Evolutionary conservation across 1,140 invertebrate species (phyloP), one percentile per base, ranked within the genome.

Genomic region (Aphaenogaster floridana): DNA sequence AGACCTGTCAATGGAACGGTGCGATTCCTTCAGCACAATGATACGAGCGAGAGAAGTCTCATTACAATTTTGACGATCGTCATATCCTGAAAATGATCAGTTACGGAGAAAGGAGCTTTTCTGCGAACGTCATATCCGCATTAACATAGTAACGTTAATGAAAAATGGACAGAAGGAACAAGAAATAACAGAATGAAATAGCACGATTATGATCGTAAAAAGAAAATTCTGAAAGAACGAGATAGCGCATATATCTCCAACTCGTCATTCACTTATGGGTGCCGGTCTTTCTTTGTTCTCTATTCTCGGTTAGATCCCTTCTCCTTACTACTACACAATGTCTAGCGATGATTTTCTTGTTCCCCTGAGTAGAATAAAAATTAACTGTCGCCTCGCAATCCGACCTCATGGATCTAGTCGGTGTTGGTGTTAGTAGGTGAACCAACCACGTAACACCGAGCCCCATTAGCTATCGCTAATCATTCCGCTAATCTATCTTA

Each of bases 391-490:
- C 45, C 84, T 77, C 36, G 64, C 52, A 54, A 80, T n/a, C 50
- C 15, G 59, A 50, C 48, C 68, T 64, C 77, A 63, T n/a, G 48
- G 48, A 74, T 11, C 11, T 28, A 21, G n/a, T 9, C n/a, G 45
- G 52, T 59, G 81, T 39, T 50, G 74, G 59, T 50, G 57, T 81
- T 80, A 39, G 39, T 84, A 57, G 63, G 69, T 57, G 68, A 89
- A 52, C 83, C 59, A 59, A 54, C 80, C 42, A 39, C 87, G 59
- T 50, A 86, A 59, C 72, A 64, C 63, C 80, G 64, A 77, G 72
- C 72, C 77, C 72, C 91, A 92, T 92, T 91, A 91, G 79, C 59
- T 90, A 85, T 88, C 90, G 90, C 91, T 92, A 92, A 92, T 92
- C 91, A 92, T 91, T 91, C 88, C 71, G 74, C 76, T 90, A 86